Conservation (phyloP, 2,113 vertebrate species). For the Pipra filicauda region DNA sequence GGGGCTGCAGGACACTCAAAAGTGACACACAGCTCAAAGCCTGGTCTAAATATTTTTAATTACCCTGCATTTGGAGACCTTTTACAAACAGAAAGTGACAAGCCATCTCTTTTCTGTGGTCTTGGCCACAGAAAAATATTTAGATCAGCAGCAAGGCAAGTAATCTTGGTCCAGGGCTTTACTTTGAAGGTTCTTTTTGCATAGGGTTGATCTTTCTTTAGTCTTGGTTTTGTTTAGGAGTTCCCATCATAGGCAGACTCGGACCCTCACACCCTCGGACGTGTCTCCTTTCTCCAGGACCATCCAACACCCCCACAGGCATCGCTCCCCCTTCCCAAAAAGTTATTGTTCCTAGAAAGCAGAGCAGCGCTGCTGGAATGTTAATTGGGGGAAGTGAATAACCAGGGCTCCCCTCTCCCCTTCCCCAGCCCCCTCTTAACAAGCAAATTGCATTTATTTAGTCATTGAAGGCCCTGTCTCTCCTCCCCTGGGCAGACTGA, state of each 20-base stretch:
- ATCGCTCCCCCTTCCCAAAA: not conserved
- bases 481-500: not conserved
- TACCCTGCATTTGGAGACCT: not conserved
- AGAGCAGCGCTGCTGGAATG: constrained; percentile 50
- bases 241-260: not conserved
- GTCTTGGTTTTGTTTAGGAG: not conserved
- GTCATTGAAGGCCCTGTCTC: constrained; percentile 28
- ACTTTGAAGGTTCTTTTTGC: not conserved
- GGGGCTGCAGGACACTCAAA: not conserved
- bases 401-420: constrained; percentile 12
- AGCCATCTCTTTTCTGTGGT: not conserved
- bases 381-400: constrained; percentile 69
- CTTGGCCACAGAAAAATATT: not conserved
- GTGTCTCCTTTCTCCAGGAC: constrained; percentile 25
- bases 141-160: not conserved
- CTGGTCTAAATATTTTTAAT: not conserved
- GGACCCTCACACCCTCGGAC: not conserved
- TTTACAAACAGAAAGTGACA: not conserved
- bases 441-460: constrained; percentile 64
- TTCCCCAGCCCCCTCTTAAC: constrained; percentile 43
- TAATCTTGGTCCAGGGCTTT: not conserved
- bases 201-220: not conserved
- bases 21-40: not conserved
- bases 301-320: not conserved
- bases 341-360: constrained; percentile 59